Conservation (phyloP, 2,888 invertebrate genomes). For the Anodontia alba region DNA sequence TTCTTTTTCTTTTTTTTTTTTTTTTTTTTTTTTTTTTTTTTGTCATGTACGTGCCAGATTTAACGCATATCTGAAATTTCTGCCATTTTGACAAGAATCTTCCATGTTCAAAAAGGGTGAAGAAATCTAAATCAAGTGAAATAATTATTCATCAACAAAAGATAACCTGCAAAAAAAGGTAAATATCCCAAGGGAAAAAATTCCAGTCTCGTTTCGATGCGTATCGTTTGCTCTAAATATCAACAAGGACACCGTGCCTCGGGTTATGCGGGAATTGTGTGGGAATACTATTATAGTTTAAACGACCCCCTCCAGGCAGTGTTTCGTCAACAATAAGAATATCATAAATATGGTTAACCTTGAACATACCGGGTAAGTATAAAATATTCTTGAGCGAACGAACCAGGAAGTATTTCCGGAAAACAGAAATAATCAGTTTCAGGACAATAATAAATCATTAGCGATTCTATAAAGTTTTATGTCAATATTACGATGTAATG, state of each 20-base stretch:
- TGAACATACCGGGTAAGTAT: background rate
- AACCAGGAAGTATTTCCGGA: too few species aligned
- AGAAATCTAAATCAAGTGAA: background rate
- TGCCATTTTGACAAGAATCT: background rate
- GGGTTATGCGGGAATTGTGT: slow-evolving; percentile 1
- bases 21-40: too few species aligned
- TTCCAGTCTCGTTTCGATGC: background rate
- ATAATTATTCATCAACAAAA: background rate
- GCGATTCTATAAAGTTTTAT: too few species aligned
- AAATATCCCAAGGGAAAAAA: slow-evolving; percentile 25
- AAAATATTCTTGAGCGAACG: too few species aligned
- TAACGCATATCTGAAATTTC: background rate
- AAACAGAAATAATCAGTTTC: too few species aligned
- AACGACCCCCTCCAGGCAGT: slow-evolving; percentile 3
- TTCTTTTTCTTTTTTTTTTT: too few species aligned
- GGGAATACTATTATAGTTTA: slow-evolving; percentile 3
- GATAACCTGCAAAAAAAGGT: background rate
- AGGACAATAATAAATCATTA: too few species aligned
- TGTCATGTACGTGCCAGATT: too few species aligned
- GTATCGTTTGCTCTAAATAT: slow-evolving; percentile 2
- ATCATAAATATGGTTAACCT: background rate
- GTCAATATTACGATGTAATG: too few species aligned
- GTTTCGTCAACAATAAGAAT: slow-evolving; percentile 13
- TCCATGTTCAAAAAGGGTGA: background rate
- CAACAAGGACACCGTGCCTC: background rate